Base-by-base conservation (phyloP, 1,140 invertebrate genomes). In the Monochamus saltuarius region DNA sequence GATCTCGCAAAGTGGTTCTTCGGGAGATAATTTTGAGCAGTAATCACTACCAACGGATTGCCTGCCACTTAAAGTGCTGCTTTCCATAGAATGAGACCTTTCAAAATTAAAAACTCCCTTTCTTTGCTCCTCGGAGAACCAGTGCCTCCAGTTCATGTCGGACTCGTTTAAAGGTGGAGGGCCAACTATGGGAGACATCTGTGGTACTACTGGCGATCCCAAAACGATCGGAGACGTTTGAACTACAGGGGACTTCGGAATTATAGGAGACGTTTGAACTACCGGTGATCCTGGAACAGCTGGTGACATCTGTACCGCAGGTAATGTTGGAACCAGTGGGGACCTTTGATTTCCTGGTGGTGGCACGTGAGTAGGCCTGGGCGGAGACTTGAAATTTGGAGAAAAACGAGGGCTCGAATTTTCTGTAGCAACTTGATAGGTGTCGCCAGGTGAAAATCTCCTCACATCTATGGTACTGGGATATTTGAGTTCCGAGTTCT, bases 11-110 rank as follows among this genome's bases (percentile, higher is more conserved):
- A 36, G 8, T 6, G 38, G 16, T 19, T 56, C 38, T 29, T 35
- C 17, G 4, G 37, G 40, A 4, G 11, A 11, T 29, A 36, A 19
- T 13, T n/a, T 13, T 1, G 53, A 42, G 7, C n/a, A 34, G 9
- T 56, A 56, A 22, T 56, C 53, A 34, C 53, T 56, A 11, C 53
- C 53, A 0, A 16, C 53, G 11, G 53, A 56, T 22, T 43, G 40
- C 10, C 40, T 43, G 17, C 40, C 45, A 13, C 16, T 36, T n/a
- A n/a, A 8, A 16, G 13, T 17, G 14, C 37, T 1, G 9, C 16
- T 34, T 16, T 53, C 22, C 22, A 29, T 29, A 29, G 22, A 29
- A 2, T 29, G 22, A 29, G 22, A 29, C 6, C 22, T 29, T 29
- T 29, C 22, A 6, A 29, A 17, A 6, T 39, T 38, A n/a, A 53